phyloP scores from a whole-genome alignment of 2,888 invertebrate species.

The Bombyx huttoni region DNA sequence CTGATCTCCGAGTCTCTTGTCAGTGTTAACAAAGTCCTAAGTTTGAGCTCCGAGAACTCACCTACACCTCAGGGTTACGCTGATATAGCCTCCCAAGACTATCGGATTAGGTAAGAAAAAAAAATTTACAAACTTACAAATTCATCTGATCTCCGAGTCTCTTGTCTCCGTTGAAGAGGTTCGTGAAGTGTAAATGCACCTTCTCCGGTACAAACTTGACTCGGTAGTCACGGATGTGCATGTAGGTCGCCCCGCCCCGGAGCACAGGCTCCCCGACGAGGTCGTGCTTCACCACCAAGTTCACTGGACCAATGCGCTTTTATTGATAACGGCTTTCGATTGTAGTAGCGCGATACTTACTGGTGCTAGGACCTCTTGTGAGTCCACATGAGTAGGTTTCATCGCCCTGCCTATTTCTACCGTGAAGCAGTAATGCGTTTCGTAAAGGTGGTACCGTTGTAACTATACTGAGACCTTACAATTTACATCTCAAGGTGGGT shows the following conservation, averaged over 20 bases:
- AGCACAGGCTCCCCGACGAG: conserved; percentile 74
- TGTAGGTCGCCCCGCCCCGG: conserved; percentile 75
- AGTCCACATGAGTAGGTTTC: too few species aligned
- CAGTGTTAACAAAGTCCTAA: conserved; percentile 78
- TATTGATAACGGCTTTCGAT: neutral
- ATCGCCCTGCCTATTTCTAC: too few species aligned
- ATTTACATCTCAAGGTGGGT: too few species aligned
- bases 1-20: conserved; percentile 72
- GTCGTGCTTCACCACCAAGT: conserved; percentile 75
- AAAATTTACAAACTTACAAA: conserved; percentile 44
- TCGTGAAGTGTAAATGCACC: conserved; percentile 75
- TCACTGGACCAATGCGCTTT: conserved; percentile 41
- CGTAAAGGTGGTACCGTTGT: too few species aligned
- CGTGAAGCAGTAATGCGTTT: too few species aligned
- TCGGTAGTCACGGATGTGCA: conserved; percentile 75
- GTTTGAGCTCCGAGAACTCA: too few species aligned
- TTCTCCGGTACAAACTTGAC: conserved; percentile 75
- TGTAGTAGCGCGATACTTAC: neutral
- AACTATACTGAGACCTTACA: too few species aligned
- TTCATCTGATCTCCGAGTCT: conserved; percentile 77
- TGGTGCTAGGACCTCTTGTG: too few species aligned
- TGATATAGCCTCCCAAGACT: too few species aligned
- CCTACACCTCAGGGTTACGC: too few species aligned
- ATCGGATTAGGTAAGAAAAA: too few species aligned
- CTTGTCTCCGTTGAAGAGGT: conserved; percentile 77